These are phyloP conservation scores for Mallotus villosus DNA, from an alignment of 2,797 vertebrate species.

Conservation along the genomic window DNA sequence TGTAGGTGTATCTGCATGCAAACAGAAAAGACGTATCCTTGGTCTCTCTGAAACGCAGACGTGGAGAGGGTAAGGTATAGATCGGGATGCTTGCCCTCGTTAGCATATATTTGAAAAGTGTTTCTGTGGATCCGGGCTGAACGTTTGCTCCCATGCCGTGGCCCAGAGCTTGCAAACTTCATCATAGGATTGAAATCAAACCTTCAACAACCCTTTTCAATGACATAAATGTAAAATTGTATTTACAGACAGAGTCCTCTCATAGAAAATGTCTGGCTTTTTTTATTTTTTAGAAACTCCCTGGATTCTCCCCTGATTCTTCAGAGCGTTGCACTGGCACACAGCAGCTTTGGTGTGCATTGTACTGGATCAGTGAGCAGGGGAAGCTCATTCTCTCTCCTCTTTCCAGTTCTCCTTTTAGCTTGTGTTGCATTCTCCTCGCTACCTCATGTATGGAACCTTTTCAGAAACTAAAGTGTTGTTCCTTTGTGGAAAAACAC, in stretches of 20 bases:
- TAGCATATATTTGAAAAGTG: slow-evolving; percentile 49
- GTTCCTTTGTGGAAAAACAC: slow-evolving; percentile 37
- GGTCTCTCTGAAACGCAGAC: slow-evolving; percentile 20
- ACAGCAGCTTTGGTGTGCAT: slow-evolving; percentile 70
- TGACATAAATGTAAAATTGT: slow-evolving; percentile 6
- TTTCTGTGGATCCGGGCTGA: slow-evolving; percentile 41
- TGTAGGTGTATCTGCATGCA: neutral
- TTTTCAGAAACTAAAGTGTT: slow-evolving; percentile 51
- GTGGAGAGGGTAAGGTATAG: slow-evolving; percentile 8
- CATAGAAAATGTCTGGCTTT: slow-evolving; percentile 25
- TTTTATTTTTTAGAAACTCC: slow-evolving; percentile 42
- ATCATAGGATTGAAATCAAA: neutral
- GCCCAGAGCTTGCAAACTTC: neutral
- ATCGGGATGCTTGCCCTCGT: slow-evolving; percentile 30
- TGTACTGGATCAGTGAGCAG: slow-evolving; percentile 72
- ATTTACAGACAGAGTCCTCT: slow-evolving; percentile 19
- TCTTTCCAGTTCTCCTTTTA: slow-evolving; percentile 53
- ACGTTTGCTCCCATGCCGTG: neutral
- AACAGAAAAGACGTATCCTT: neutral
- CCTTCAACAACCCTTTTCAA: slow-evolving; percentile 18
- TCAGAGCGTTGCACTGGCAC: slow-evolving; percentile 45
- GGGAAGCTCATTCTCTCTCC: slow-evolving; percentile 47
- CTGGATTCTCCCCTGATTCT: slow-evolving; percentile 41
- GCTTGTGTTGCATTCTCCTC: slow-evolving; percentile 60
- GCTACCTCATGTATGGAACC: slow-evolving; percentile 64